Evolutionary conservation across 2,113 vertebrate genomes (phyloP), one percentile per base, ranked within the genome.

Genomic region (Archocentrus centrarchus): DNA sequence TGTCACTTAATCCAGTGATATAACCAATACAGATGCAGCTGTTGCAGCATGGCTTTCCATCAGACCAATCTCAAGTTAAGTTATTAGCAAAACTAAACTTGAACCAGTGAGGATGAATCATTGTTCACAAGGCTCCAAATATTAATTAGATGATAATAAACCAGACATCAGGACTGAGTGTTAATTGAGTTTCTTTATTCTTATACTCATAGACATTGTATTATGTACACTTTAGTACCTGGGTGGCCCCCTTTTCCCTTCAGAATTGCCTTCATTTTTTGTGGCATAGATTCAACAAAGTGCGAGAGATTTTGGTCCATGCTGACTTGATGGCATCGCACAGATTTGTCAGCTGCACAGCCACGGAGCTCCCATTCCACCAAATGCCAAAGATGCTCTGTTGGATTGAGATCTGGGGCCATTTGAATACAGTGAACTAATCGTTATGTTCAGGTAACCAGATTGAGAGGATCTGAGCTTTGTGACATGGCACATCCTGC

Each of bases 11-110:
- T 77, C 75, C 73, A 32, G 59, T 66, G 83, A 83, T 84, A 78
- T 88, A 86, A 63, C 87, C 18, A 10, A 87, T 82, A 80, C 84
- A 88, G 89, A 81, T 35, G 83, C 91, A 91, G 83, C 89, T 79
- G 86, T 37, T 83, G 79, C 84, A 83, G 84, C 86, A 85, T 68
- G 80, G 2, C 81, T 86, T 87, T 81, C 82, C 91, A 83, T 89
- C 82, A 60, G 30, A 55, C 81, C 83, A 79, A 47, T 9, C 14
- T 66, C 1, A 5, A 9, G 18, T 58, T 80, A 76, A 75, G 24
- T 30, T 58, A 68, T 80, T 22, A 63, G 2, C 32, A n/a, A 6
- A 39, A 18, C 24, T 0, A 44, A 35, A 35, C 32, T 35, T 35
- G 32, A 35, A 35, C 32, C 24, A 27, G 2, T 27, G 24, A 27